Percentiles rank a stretch among this genome's conserved stretches.
Evolutionary conservation across 2,797 vertebrate genomes (phyloP).

Genomic region (Mormyrus hasselquistii): DNA sequence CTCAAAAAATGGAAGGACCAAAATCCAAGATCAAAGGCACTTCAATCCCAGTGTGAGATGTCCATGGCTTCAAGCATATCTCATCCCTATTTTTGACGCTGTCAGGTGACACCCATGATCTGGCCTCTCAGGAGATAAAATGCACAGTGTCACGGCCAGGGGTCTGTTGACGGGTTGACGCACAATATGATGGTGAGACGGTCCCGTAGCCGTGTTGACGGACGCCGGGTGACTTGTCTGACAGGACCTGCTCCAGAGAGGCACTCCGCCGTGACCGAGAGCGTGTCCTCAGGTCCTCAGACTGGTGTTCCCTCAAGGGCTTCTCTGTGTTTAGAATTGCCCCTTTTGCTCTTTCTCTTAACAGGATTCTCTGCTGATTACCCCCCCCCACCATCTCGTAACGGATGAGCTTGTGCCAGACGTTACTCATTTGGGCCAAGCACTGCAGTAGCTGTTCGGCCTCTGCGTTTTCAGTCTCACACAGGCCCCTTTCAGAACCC

Average conservation of each 20-base stretch:
- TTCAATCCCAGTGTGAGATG: background rate
- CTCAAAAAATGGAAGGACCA: background rate
- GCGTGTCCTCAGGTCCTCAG: background rate
- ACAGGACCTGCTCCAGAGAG: background rate
- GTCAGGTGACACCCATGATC: background rate
- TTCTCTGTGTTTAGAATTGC: background rate
- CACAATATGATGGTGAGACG: background rate
- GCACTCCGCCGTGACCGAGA: background rate
- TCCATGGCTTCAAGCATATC: background rate
- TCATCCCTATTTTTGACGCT: background rate
- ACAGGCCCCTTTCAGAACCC: background rate
- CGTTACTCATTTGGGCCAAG: background rate
- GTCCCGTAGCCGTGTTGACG: background rate
- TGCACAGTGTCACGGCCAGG: background rate
- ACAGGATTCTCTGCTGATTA: background rate
- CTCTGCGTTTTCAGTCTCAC: background rate
- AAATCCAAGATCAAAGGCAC: slow-evolving; percentile 9
- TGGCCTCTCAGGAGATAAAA: background rate
- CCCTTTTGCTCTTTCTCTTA: background rate
- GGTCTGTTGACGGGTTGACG: background rate
- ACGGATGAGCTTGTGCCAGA: background rate
- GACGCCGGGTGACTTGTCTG: background rate
- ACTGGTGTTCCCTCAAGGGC: background rate
- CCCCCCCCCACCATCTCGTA: background rate
- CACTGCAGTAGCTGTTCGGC: background rate